Evolutionary conservation across 1,140 invertebrate species (phyloP), one percentile per base, ranked within the genome.

Genomic region (Drosophila nasuta): DNA sequence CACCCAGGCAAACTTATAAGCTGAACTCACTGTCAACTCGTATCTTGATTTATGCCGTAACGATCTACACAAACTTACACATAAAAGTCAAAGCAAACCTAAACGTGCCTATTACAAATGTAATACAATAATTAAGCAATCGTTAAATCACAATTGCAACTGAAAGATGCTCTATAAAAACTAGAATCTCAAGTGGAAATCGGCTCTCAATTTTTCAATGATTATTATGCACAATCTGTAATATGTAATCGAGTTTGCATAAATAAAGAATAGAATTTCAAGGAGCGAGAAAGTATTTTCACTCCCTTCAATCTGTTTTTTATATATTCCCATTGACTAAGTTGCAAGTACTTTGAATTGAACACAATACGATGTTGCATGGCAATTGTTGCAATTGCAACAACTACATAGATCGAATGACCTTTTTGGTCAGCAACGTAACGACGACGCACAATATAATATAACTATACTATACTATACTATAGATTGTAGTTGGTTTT

Each of bases 351-450:
- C 17, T 57, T 41, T 41, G 33, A 57, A 77, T 58, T 33, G 60
- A 81, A 69, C 74, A 62, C 17, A 70, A 66, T 64, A 66, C 45
- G 64, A 74, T 73, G n/a, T 73, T 46, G 57, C 20, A 60, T 62
- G 51, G 57, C 80, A 81, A 79, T 65, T 67, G 49, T 65, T 67
- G 56, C 60, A 65, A 74, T 66, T 74, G 59, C 48, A 15, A 28
- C n/a, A 25, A 56, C 38, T 10, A 51, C 58, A 79, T 82, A 63
- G 75, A 88, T 75, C 75, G 67, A 63, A 59, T 87, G 83, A 87
- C 85, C 83, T 83, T 87, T 87, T 87, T 88, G 83, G 80, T 87
- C 77, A 82, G 25, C 43, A 79, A 82, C 80, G 80, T 82, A 82
- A 82, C 80, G 80, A 82, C 80, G 81, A 87, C 83, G 80, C 80